Percentiles rank a stretch among this genome's conserved stretches.
phyloP scores from a whole-genome alignment of 2,888 invertebrate species.

The Clivina fossor region DNA sequence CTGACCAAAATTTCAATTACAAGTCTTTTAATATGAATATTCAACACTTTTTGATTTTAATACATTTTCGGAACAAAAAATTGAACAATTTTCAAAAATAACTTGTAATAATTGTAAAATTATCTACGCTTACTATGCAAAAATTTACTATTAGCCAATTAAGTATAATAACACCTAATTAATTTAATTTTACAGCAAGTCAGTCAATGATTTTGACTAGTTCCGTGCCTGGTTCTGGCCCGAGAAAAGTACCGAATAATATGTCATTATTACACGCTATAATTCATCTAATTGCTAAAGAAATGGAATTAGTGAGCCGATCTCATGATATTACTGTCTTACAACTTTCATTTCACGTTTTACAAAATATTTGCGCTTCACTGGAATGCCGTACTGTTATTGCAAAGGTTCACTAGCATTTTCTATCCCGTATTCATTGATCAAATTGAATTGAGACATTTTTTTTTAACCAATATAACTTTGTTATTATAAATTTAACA shows the following conservation, averaged over 20 bases:
- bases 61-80: too few relatives aligned
- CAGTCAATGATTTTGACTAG: constrained; percentile 58
- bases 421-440: not conserved
- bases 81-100: too few relatives aligned
- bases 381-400: constrained; percentile 64
- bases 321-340: constrained; percentile 53
- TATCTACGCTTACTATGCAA: too few relatives aligned
- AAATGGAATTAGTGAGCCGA: constrained; percentile 56
- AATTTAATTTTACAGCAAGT: constrained; percentile 50
- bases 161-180: constrained; percentile 7
- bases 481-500: too few relatives aligned
- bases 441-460: not conserved
- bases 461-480: too few relatives aligned
- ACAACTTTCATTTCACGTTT: constrained; percentile 55
- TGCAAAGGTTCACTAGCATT: constrained; percentile 62
- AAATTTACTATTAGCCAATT: constrained; percentile 29
- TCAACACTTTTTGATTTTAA: too few relatives aligned
- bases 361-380: constrained; percentile 58
- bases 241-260: constrained; percentile 56
- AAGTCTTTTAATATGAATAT: constrained; percentile 25
- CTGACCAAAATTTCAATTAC: too few relatives aligned
- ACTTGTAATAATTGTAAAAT: too few relatives aligned
- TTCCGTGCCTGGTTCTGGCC: constrained; percentile 55
- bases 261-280: constrained; percentile 58
- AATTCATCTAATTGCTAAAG: constrained; percentile 54